Evolutionary conservation across 2,113 vertebrate genomes (phyloP), one percentile per base, ranked within the genome.

Genomic region (Gorsachius goisagi): DNA sequence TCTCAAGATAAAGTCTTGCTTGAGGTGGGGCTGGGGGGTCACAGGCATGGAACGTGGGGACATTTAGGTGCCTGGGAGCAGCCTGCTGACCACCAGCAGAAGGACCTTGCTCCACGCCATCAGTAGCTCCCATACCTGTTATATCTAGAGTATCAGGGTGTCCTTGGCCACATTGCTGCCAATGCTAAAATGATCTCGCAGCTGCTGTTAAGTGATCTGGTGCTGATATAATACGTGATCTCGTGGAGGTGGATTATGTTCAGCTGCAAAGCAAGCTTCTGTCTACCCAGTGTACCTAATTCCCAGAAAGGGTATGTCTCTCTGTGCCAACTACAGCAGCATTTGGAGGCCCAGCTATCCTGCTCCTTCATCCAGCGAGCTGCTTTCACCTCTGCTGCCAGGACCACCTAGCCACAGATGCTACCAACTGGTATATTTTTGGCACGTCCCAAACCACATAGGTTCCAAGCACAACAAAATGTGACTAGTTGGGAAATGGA

Each of bases 391-490:
- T 81, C 83, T 86, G 37, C 83, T 92, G 82, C 95, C 88, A 89
- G 83, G 76, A 93, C 90, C 90, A 95, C 92, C 76, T 91, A 93
- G 64, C 56, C 69, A 37, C 39, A 35, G 68, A 64, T 72, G 33
- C 67, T 88, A 78, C 83, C 60, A 86, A 33, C 55, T 62, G 55
- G 59, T 71, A 5, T 77, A n/a, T 80, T 82, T 91, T 58, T 90
- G 92, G 68, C 83, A 81, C 3, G 1, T 75, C 53, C 44, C 60
- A 84, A 84, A 72, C 76, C 44, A n/a, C 21, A n/a, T 35, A 64
- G 49, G 58, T 85, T 94, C 92, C 77, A 93, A 90, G 66, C 69
- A 68, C 81, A 93, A 76, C 72, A 95, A 88, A 87, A 49, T 81
- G 24, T 81, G 64, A n/a, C 64, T 90, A 21, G 37, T 26, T 75